Conservation (phyloP, 2,113 vertebrate species). For the Macquaria ambigua region DNA sequence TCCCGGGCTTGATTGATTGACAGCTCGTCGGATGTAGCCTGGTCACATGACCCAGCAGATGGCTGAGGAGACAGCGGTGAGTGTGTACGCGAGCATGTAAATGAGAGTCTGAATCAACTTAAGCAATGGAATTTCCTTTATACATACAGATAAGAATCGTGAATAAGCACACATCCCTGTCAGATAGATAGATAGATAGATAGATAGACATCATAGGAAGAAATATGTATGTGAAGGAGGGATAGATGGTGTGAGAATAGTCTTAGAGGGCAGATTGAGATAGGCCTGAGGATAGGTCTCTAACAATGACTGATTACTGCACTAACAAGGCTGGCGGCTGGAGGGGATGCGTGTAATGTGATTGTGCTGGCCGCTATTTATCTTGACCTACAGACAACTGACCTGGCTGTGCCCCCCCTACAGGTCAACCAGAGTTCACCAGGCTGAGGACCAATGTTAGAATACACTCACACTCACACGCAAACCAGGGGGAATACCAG, state of each 20-base stretch:
- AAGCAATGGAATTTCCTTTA: constrained; percentile 28
- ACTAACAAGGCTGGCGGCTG: constrained; percentile 84
- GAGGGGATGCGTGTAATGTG: constrained; percentile 83
- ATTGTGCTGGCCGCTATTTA: constrained; percentile 83
- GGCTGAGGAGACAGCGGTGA: constrained; percentile 45
- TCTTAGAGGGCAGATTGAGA: constrained; percentile 77
- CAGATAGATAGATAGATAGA: constrained; percentile 31
- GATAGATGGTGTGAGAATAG: constrained; percentile 51
- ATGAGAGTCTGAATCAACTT: constrained; percentile 27
- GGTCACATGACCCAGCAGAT: constrained; percentile 76
- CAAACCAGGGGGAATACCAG: constrained; percentile 5
- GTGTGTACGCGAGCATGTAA: constrained; percentile 53
- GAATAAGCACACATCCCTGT: not conserved
- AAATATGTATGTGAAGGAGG: constrained; percentile 33
- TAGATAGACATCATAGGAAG: constrained; percentile 1
- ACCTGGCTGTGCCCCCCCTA: constrained; percentile 75
- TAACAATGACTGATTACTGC: constrained; percentile 86
- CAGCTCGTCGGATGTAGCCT: constrained; percentile 38
- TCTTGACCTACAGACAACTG: constrained; percentile 86
- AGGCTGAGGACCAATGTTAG: constrained; percentile 34
- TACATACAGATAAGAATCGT: not conserved
- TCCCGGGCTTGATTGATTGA: constrained; percentile 59
- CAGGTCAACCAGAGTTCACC: constrained; percentile 85
- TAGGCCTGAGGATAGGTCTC: constrained; percentile 58
- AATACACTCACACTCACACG: not conserved